Percentiles rank a stretch among this genome's conserved stretches.
These are phyloP conservation scores for Hybognathus amarus DNA, from an alignment of 2,797 vertebrate genomes.

Conservation along the genomic window DNA sequence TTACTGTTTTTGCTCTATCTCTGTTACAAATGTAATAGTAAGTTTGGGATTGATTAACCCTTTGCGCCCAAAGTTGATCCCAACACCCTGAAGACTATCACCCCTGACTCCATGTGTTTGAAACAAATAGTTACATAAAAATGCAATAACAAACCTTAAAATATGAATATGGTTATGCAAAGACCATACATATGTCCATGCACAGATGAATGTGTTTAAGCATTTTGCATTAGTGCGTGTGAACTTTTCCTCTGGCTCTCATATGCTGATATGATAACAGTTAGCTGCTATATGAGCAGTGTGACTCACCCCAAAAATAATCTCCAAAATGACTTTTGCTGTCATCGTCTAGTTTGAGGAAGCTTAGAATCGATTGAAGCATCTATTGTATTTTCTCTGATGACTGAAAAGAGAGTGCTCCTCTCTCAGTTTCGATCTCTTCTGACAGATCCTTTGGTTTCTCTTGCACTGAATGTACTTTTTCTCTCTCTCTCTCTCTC, in stretches of 20 bases:
- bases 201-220: background rate
- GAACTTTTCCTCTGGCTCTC: background rate
- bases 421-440: constrained; percentile 44
- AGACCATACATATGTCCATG: background rate
- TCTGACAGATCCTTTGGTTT: constrained; percentile 4
- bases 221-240: background rate
- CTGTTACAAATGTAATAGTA: too few relatives aligned
- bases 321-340: constrained; percentile 38
- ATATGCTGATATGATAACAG: constrained; percentile 7
- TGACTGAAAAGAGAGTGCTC: constrained; percentile 40
- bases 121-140: background rate
- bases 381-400: constrained; percentile 50
- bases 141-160: background rate
- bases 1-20: background rate
- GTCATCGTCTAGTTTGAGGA: constrained; percentile 39
- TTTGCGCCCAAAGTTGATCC: too few relatives aligned
- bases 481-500: constrained; percentile 6
- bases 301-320: constrained; percentile 29
- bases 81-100: too few relatives aligned
- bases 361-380: constrained; percentile 38
- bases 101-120: background rate
- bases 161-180: background rate
- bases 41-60: too few relatives aligned
- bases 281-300: constrained; percentile 17
- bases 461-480: background rate